Base-by-base conservation (phyloP, 2,888 invertebrate species). In the Vanessa cardui region DNA sequence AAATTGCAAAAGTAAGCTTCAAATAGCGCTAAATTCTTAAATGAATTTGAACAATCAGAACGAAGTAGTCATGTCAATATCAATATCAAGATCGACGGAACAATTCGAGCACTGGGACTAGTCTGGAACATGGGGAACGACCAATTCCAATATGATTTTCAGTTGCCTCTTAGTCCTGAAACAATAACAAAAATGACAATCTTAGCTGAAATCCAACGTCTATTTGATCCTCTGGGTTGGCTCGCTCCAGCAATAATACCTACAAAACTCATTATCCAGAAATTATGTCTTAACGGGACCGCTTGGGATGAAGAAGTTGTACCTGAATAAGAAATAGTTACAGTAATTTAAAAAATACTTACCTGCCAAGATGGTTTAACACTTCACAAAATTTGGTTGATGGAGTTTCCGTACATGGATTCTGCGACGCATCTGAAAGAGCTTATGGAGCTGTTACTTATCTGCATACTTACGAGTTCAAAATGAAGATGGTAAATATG, bases 201-300 rank as follows among this genome's bases (percentile, higher is more conserved):
- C 12, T 67, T 79, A 8, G 77, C 80, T 1, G 78, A 80, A n/a
- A 75, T 82, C 2, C 63, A 76, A 20, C 58, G 72, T 0, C 56
- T 81, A 0, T 83, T 75, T 61, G 80, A 81, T 56, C 81, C 80
- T 0, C 44, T 81, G 0, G 81, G 81, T 1, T 83, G 80, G 80
- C 58, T 80, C 1, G 77, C 79, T 0, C 80, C 78, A 0, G 47
- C 39, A 1, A 72, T 80, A 2, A 70, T 79, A 7, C 78, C 46
- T 46, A n/a, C 46, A 46, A 46, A 82, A 54, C 65, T 78, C 9
- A 73, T 79, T 6, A 79, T 81, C 6, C 79, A 81, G 64, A 74
- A 72, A 59, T 56, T 81, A 1, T 82, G 81, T 79, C 56, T 78
- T 20, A 54, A 72, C 1, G 77, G 78, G 8, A 58, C 74, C 20